Percentiles rank a stretch among this genome's conserved stretches.
These are phyloP conservation scores for Sympetrum striolatum DNA, from an alignment of 2,888 invertebrate genomes.

Conservation along the genomic window DNA sequence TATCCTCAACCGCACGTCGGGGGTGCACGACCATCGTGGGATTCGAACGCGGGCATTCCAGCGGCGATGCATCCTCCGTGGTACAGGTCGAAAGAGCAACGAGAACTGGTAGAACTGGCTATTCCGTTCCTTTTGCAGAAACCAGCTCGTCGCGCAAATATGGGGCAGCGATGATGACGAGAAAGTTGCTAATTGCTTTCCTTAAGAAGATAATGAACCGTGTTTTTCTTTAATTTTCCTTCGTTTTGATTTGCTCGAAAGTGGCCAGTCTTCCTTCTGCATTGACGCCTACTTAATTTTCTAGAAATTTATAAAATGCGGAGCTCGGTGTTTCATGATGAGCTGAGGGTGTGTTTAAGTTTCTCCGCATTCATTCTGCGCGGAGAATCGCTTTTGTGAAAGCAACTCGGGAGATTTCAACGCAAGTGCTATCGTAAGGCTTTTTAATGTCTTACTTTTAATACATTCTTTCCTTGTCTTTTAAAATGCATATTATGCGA, in stretches of 20 bases:
- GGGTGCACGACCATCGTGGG: conserved; percentile 19
- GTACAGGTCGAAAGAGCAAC: background rate
- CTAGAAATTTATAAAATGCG: background rate
- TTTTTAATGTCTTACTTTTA: too few relatives aligned
- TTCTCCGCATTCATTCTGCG: too few relatives aligned
- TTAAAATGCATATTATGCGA: too few relatives aligned
- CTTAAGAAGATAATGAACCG: background rate
- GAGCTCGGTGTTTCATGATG: too few relatives aligned
- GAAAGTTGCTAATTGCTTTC: background rate
- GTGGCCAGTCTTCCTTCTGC: too few relatives aligned
- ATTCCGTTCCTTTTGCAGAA: background rate
- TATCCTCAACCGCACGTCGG: background rate
- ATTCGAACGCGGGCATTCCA: conserved; percentile 10
- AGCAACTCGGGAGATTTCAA: too few relatives aligned
- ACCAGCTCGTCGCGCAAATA: background rate
- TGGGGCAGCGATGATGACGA: background rate
- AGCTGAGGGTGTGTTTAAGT: too few relatives aligned
- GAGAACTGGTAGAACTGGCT: background rate
- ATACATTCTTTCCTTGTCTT: too few relatives aligned
- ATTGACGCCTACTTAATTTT: background rate
- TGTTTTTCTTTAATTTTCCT: background rate
- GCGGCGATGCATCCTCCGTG: background rate
- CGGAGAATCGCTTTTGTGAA: too few relatives aligned
- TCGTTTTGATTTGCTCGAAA: background rate
- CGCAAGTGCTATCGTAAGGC: too few relatives aligned